These are phyloP conservation scores for Isaurus tuberculatus DNA, from an alignment of 92 coral and sea anemone genomes.

Conservation along the genomic window DNA sequence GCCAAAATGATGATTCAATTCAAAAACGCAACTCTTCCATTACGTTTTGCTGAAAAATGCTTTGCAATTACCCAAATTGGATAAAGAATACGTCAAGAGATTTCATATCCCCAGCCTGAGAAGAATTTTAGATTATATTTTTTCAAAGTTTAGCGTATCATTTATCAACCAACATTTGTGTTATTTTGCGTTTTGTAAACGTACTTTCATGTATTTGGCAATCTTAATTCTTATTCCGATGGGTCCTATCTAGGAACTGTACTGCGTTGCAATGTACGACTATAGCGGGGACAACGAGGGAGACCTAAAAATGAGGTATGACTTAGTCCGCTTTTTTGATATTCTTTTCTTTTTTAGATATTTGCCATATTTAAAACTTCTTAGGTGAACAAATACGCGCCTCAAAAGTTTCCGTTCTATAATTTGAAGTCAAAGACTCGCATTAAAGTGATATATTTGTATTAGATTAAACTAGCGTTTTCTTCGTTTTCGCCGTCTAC, in stretches of 20 bases:
- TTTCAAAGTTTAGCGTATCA: too few relatives aligned
- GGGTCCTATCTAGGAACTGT: neutral
- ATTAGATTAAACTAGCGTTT: neutral
- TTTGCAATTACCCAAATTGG: too few relatives aligned
- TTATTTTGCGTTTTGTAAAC: neutral
- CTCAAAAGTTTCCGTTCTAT: neutral
- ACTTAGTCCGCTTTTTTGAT: neutral
- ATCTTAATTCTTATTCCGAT: neutral
- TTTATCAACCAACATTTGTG: neutral
- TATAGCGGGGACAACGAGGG: slow-evolving; percentile 88
- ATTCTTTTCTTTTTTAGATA: neutral
- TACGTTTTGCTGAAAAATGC: too few relatives aligned
- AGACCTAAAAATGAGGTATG: slow-evolving; percentile 82
- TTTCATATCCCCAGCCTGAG: too few relatives aligned
- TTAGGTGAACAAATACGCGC: too few relatives aligned
- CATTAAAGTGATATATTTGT: neutral
- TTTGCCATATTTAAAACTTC: neutral
- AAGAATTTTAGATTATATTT: too few relatives aligned
- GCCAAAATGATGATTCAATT: too few relatives aligned
- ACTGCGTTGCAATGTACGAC: slow-evolving; percentile 89
- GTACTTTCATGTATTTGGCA: neutral
- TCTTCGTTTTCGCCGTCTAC: neutral
- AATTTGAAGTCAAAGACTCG: neutral
- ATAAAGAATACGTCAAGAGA: too few relatives aligned
- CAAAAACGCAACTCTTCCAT: too few relatives aligned